Base-by-base conservation (phyloP, 2,797 vertebrate genomes). In the Paguma larvata region DNA sequence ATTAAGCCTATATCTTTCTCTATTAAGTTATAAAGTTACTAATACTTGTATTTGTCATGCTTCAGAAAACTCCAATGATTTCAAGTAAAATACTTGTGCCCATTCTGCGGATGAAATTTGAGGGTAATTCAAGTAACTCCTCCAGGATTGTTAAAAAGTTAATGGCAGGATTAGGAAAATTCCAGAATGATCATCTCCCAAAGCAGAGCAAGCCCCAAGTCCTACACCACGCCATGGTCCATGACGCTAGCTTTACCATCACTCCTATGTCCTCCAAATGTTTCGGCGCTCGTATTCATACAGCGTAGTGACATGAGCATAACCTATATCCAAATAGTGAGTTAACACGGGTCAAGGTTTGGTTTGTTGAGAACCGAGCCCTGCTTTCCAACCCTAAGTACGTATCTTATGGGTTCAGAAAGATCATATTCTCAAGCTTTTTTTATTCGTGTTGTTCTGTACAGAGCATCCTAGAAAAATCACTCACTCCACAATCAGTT, bases 381-480 rank as follows among this genome's bases (percentile, higher is more conserved):
- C 48, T 21, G 27, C 1, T 62, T 86, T 41, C 38, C 79, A 96
- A 95, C 72, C 75, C n/a, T 94, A 97, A 93, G 51, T 25, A 70
- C 30, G 21, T 78, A 59, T 85, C 51, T 46, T 87, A 67, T 2
- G 86, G 25, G n/a, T 48, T 94, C 41, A 94, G 23, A 95, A 93
- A 84, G 3, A 4, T 56, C 34, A 78, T 83, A 73, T 70, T 84
- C 62, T 34, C 80, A 68, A 70, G 79, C 85, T 72, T 85, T 62
- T 80, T 97, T 12, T 15, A 88, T 95, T 85, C 41, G 63, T 79
- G n/a, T 84, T 96, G 34, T 93, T 97, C 73, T 34, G 18, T 77
- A 72, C 65, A 94, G 32, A 97, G 48, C 44, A 90, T 85, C 80
- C n/a, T 92, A 96, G 89, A 89, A 78, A 97, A 46, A 88, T 89